Base-by-base conservation (phyloP, 1,140 invertebrate species). In the Zaprionus inermis region DNA sequence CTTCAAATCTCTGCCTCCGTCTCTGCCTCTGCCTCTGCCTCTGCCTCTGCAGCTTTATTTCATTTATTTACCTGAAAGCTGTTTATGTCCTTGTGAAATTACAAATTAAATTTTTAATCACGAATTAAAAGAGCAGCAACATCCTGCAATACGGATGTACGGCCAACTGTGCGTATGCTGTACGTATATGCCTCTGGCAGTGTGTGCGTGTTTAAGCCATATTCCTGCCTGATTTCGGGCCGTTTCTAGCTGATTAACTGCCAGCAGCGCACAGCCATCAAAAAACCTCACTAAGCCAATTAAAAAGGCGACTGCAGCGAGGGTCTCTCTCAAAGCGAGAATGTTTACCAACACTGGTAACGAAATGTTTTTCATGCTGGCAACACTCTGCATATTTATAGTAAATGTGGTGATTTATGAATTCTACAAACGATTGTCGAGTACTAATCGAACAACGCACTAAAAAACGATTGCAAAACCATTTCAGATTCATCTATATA, bases 101-200 rank as follows among this genome's bases (percentile, higher is more conserved):
- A 80, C 77, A 79, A 88, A 88, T 89, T 89, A 84, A 89, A 84
- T 89, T 89, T 89, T 88, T 89, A 88, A 89, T 89, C 82, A 67
- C 55, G 56, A 59, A 60, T 74, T 70, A 88, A 85, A 73, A 70
- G 72, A 76, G 30, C 30, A 32, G 7, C 30, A 32, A 7, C 65
- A 56, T 54, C 60, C 71, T 64, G 54, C 61, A 56, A 49, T 57
- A 56, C 71, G 49, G 24, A 64, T 58, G 36, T 72, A 36, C 54
- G 60, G 54, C 22, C 55, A 20, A 1, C 1, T 68, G 46, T 60
- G 32, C 18, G 10, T 38, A 28, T 28, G 5, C 24, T 28, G 3
- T 3, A 28, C 5, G 24, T 28, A 28, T 28, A 28, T 4, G 0
- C n/a, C n/a, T n/a, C 24, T 2, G 22, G 30, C 36, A 46, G 18